Evolutionary conservation across 1,140 invertebrate species (phyloP).

Genomic region (Nephila pilipes): DNA sequence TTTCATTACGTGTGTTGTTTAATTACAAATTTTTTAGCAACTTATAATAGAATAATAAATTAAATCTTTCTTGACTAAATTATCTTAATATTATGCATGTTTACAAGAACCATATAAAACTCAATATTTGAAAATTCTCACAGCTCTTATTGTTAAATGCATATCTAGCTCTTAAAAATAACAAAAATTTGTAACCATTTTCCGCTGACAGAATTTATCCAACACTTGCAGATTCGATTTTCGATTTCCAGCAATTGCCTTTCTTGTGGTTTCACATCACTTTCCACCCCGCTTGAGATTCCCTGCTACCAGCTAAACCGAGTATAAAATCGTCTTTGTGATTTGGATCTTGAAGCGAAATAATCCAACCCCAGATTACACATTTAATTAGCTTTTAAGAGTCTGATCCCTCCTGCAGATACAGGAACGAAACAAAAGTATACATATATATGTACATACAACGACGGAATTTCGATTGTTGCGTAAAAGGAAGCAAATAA

Average conservation of each 20-base stretch:
- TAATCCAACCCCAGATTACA: slow-evolving; percentile 8
- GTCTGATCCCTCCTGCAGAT: not conserved
- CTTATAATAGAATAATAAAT: no score
- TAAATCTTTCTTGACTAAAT: no score
- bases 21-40: no score
- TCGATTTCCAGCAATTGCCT: not conserved
- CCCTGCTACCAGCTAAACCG: not conserved
- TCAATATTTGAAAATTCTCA: no score
- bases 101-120: no score
- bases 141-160: no score
- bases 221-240: not conserved
- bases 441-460: not conserved
- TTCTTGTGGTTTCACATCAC: not conserved
- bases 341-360: not conserved
- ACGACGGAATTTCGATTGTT: not conserved
- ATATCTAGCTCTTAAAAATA: no score
- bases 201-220: not conserved
- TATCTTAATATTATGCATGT: no score
- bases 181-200: not conserved
- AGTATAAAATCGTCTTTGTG: not conserved
- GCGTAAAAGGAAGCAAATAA: no score
- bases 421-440: not conserved
- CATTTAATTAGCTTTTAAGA: slow-evolving; percentile 12
- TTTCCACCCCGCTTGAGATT: not conserved
- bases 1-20: no score